Percentiles rank a stretch among this genome's conserved stretches.
phyloP scores from a whole-genome alignment of 2,113 vertebrate species.

The Chaetops frenatus region DNA sequence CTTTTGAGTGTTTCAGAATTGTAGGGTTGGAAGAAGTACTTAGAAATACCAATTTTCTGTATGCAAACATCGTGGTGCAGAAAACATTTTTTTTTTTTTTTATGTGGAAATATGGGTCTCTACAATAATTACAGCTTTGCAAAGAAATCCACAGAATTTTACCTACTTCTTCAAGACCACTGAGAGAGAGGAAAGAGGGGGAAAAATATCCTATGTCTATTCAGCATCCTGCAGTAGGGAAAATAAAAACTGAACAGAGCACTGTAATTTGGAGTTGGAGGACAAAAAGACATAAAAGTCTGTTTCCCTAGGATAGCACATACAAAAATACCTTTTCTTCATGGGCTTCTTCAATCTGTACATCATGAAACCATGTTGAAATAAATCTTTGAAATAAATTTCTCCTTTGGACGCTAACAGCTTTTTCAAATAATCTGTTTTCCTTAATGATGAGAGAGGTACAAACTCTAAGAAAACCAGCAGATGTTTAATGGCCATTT shows the following conservation, averaged over 20 bases:
- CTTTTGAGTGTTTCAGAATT: slow-evolving; percentile 62
- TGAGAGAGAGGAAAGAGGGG: background rate
- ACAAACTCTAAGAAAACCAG: background rate
- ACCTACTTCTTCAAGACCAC: background rate
- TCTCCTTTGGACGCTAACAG: background rate
- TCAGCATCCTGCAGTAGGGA: background rate
- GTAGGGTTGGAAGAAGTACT: slow-evolving; percentile 34
- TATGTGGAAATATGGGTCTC: background rate
- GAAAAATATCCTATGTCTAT: background rate
- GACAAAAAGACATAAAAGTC: background rate
- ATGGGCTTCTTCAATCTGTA: background rate
- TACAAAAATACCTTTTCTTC: background rate
- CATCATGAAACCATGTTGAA: background rate
- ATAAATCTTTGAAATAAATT: slow-evolving; percentile 3
- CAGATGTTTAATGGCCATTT: slow-evolving; percentile 27
- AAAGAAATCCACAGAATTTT: slow-evolving; percentile 10
- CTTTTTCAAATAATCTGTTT: background rate
- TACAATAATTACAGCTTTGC: slow-evolving; percentile 30
- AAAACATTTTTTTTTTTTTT: background rate
- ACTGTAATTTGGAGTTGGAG: background rate
- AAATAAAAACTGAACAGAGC: background rate
- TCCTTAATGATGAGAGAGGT: background rate
- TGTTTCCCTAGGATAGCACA: background rate
- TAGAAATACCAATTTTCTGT: slow-evolving; percentile 50
- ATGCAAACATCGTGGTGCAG: slow-evolving; percentile 23